Base-by-base conservation (phyloP, 2,888 invertebrate genomes). In the Euzophera pinguis region DNA sequence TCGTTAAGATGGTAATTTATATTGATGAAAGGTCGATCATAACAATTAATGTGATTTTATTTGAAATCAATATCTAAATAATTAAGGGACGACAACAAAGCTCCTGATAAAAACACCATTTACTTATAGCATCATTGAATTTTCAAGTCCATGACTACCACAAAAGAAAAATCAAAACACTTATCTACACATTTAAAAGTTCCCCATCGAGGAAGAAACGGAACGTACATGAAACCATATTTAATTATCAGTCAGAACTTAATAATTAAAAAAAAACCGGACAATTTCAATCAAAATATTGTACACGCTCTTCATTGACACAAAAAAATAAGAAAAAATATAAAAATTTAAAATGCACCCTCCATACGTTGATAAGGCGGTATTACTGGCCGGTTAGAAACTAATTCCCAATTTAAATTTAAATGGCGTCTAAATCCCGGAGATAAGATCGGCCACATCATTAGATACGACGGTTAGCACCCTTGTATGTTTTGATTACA, bases 351-450 rank as follows among this genome's bases (percentile, higher is more conserved):
- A 76, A 77, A 71, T 71, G 74, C 73, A 72, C 75, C 73, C 68
- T 67, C 62, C 48, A 32, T 22, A 47, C 48, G 57, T 57, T 58
- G 58, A 60, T 55, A 50, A 39, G 39, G 39, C 38, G 39, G 39
- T 16, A 39, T 50, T 50, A 14, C 34, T 53, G 58, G 45, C 45
- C 39, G 50, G 35, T 39, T 62, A 75, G 74, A 78, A 72, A 65
- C 70, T 86, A 87, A 89, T 84, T 78, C 88, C 87, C 81, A 80
- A 89, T 89, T 89, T 88, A 89, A 89, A 89, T 89, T 89, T 89
- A 89, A 89, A 89, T 87, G 81, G 83, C 85, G 82, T 71, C 76
- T 83, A 85, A 87, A 80, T 82, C 69, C 56, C 58, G 55, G 14
- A 60, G 56, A 79, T 81, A 74, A 64, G 65, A 78, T 77, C 78